phyloP scores from a whole-genome alignment of 2,797 vertebrate species.

The Balearica regulorum region DNA sequence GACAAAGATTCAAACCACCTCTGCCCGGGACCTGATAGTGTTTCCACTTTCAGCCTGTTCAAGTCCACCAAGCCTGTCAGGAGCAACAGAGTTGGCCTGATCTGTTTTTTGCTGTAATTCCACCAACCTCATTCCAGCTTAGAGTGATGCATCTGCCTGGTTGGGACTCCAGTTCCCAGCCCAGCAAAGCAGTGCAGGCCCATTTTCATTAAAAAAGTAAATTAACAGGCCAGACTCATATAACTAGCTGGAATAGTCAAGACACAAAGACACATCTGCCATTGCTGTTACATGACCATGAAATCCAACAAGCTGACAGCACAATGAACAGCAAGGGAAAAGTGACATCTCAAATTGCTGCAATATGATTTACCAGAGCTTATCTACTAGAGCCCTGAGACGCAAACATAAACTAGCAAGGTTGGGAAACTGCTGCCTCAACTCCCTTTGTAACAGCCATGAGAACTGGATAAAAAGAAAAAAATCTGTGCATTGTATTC shows the following conservation, averaged over 20 bases:
- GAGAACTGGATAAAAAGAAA: accelerated
- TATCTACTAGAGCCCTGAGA: neutral
- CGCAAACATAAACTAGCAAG: neutral
- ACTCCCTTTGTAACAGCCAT: neutral
- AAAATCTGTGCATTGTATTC: neutral
- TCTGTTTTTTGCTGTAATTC: neutral
- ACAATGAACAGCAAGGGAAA: neutral
- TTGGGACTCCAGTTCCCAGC: neutral
- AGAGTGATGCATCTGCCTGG: neutral
- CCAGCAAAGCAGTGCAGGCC: neutral
- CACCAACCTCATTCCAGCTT: neutral
- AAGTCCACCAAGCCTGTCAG: neutral
- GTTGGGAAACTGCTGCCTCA: neutral
- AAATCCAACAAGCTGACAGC: neutral
- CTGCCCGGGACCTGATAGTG: neutral
- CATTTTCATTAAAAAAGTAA: neutral
- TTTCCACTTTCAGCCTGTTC: neutral
- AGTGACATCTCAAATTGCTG: neutral
- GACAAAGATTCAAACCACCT: neutral
- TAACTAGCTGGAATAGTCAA: neutral
- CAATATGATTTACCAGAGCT: neutral
- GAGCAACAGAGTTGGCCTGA: neutral
- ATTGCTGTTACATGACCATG: neutral
- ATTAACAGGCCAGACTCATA: neutral
- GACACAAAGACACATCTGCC: neutral